These are phyloP conservation scores for Tachyglossus aculeatus DNA, from an alignment of 2,797 vertebrate genomes.

Conservation along the genomic window DNA sequence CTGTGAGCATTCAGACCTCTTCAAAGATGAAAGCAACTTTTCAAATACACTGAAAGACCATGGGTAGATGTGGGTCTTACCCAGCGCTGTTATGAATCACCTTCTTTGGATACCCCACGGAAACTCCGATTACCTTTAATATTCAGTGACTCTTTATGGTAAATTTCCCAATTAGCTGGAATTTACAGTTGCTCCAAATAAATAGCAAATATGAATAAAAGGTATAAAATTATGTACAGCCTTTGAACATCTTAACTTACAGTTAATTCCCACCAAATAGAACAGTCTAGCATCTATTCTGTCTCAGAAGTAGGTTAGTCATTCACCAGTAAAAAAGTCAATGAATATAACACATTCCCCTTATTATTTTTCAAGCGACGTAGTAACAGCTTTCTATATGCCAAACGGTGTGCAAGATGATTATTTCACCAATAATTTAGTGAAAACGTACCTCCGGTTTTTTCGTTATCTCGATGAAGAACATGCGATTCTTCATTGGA, in stretches of 20 bases:
- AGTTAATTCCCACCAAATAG: neutral
- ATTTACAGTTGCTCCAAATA: neutral
- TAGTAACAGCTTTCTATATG: neutral
- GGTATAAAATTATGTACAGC: neutral
- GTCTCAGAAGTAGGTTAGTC: neutral
- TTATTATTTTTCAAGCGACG: neutral
- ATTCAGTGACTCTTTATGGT: neutral
- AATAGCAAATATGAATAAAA: accelerated
- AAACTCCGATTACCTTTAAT: too few relatives aligned
- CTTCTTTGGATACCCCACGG: too few relatives aligned
- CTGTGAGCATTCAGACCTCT: too few relatives aligned
- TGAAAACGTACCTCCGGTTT: conserved; percentile 87
- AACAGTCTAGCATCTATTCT: neutral
- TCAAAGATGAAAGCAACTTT: too few relatives aligned
- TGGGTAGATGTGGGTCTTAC: too few relatives aligned
- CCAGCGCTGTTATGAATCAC: too few relatives aligned
- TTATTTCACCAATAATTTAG: neutral
- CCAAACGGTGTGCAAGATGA: neutral
- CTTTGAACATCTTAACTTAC: neutral
- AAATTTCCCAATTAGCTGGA: neutral
- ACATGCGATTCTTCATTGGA: conserved; percentile 98
- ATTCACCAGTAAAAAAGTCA: neutral
- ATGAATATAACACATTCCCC: neutral
- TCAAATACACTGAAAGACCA: too few relatives aligned
- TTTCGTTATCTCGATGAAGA: conserved; percentile 94